Percentiles rank a stretch among this genome's conserved stretches.
phyloP scores from a whole-genome alignment of 30 jellyfish, hydroid and myxozoan genomes.

The Rhopilema esculentum region DNA sequence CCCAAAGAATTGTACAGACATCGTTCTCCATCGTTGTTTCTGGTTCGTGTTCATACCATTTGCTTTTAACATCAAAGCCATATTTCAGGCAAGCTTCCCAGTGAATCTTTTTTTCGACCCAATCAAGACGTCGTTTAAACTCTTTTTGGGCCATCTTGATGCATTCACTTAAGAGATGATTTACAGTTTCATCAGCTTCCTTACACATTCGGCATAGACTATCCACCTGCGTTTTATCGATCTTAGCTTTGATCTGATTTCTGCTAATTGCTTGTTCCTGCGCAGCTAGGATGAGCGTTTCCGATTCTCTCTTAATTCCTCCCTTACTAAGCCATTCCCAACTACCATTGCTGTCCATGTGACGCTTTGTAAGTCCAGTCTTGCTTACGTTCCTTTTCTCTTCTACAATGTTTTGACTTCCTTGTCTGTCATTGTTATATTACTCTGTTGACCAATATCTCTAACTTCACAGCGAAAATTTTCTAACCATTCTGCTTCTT shows the following conservation, averaged over 20 bases:
- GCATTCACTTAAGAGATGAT: slow-evolving; percentile 59
- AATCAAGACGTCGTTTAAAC: not conserved
- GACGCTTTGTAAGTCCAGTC: slow-evolving; percentile 16
- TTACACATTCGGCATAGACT: slow-evolving; percentile 39
- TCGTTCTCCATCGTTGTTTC: slow-evolving; percentile 1
- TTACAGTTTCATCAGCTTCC: slow-evolving; percentile 28
- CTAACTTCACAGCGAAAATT: too few species aligned
- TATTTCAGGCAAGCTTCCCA: slow-evolving; percentile 3
- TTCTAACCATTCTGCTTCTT: slow-evolving; percentile 40
- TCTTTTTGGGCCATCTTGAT: slow-evolving; percentile 5
- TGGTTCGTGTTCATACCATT: slow-evolving; percentile 38
- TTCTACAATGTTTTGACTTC: not conserved
- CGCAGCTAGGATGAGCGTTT: slow-evolving; percentile 47
- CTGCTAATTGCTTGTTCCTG: slow-evolving; percentile 62
- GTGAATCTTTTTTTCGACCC: not conserved
- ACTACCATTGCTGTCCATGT: slow-evolving; percentile 18
- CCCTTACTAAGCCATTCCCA: slow-evolving; percentile 26
- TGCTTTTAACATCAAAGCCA: slow-evolving; percentile 11
- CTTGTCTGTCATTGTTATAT: not conserved
- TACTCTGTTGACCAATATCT: not conserved
- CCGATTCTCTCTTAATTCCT: slow-evolving; percentile 36
- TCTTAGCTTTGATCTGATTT: slow-evolving; percentile 38
- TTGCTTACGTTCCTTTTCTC: slow-evolving; percentile 29
- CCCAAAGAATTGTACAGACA: slow-evolving; percentile 8
- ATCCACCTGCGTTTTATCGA: slow-evolving; percentile 56